Base-by-base conservation (phyloP, 2,888 invertebrate genomes). In the Agapostemon virescens region DNA sequence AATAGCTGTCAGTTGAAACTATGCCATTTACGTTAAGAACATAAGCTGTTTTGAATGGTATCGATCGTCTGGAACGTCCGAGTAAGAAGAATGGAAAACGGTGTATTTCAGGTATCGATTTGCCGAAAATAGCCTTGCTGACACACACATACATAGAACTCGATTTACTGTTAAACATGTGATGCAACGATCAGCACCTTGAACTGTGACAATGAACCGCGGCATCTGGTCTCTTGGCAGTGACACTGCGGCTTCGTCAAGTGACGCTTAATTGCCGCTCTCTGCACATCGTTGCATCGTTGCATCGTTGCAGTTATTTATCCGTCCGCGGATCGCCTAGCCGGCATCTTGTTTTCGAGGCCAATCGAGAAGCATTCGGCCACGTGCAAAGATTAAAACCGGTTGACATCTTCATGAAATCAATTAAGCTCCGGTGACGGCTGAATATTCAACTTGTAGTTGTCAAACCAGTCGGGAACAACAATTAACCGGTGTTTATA, bases 191-290 rank as follows among this genome's bases (percentile, higher is more conserved):
- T 71, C 77, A 69, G 66, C 87, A 83, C 90, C 90, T 90, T 90
- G 89, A 89, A 91, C 90, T 86, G 86, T 89, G 90, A 89, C 89
- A 90, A 90, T 90, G 90, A 90, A 91, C 90, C 86, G 84, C 78
- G 85, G 30, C 82, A 80, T 85, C 82, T 70, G 40, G 55, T 40
- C 71, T 66, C 75, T 74, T 77, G 83, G 69, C 74, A 81, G 52
- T 82, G 82, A 82, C 68, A 82, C 70, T 26, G 66, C 74, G 45
- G 26, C 55, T 45, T 83, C 75, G 74, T 79, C 79, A 83, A 83
- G 71, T 77, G 77, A 63, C 23, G 63, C 64, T 83, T 83, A 83
- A 84, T 84, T 84, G 76, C 71, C 63, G 69, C 49, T n/a, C 45
- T 20, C 45, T 36, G 74, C 38, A 23, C 79, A 23, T 70, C 75